Conservation (phyloP, 2,888 invertebrate genomes). For the Acleris laterana region DNA sequence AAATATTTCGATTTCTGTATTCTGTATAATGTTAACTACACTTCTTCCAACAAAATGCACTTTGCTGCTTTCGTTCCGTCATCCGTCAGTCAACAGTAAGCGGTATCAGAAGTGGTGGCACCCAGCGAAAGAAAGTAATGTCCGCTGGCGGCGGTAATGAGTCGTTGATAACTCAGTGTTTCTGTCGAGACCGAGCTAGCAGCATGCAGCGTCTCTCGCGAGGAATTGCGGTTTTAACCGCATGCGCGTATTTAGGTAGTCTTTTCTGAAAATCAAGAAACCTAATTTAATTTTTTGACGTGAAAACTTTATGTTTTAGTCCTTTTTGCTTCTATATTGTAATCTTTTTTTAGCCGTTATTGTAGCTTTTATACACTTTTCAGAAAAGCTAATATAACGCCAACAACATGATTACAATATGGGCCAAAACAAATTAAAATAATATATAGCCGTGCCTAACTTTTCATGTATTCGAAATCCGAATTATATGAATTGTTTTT, state of each 20-base stretch:
- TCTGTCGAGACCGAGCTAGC: conserved; percentile 60
- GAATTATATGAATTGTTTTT: no score
- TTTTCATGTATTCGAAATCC: no score
- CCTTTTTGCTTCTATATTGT: no score
- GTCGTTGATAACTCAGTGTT: conserved; percentile 65
- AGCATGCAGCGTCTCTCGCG: conserved; percentile 68
- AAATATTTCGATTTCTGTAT: no score
- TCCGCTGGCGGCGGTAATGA: conserved; percentile 47
- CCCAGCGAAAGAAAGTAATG: conserved; percentile 68
- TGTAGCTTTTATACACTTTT: no score
- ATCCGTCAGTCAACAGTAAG: conserved; percentile 36
- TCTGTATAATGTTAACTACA: no score
- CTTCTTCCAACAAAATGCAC: conserved; percentile 5
- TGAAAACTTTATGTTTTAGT: no score
- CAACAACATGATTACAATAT: no score
- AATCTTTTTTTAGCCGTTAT: no score
- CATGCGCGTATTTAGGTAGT: conserved; percentile 63
- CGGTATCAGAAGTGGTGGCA: conserved; percentile 32
- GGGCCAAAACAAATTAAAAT: background rate
- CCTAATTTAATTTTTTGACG: background rate
- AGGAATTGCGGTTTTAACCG: conserved; percentile 51
- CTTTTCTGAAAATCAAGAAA: conserved; percentile 33
- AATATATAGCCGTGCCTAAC: no score
- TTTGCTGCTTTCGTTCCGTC: conserved; percentile 40
- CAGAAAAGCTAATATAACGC: no score